Base-by-base conservation (phyloP, 1,140 invertebrate species). In the Lepidurus packardi region DNA sequence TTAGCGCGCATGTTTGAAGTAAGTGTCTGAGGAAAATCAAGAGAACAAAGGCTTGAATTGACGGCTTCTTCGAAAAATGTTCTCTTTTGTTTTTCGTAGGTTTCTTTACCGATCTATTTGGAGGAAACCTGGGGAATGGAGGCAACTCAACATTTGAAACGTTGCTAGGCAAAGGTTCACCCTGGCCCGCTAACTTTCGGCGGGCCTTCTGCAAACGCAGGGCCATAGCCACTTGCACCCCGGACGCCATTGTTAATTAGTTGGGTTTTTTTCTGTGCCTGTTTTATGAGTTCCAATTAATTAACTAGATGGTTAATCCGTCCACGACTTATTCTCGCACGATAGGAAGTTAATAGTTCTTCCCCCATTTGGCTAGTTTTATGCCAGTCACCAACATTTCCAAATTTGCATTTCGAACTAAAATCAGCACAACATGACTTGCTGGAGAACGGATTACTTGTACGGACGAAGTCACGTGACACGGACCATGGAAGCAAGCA, bases 191-290 rank as follows among this genome's bases (percentile, higher is more conserved):
- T 78, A 53, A 53, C 25, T 78, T 78, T 74, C 75, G 74, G 65
- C 73, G 65, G 41, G 78, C 73, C 73, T 78, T 73, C 73, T 78
- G 65, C 73, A 78, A 44, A 42, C 78, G 73, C 44, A 78, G 73
- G 43, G 78, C 78, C n/a, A 78, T 45, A 74, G 78, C 78, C 75
- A 77, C 75, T 44, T 78, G 78, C 74, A 78, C 78, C 45, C 78
- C 78, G 21, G 78, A 78, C 45, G 78, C 78, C 78, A 78, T 78
- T 77, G 9, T 65, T 13, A 65, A n/a, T 9, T 65, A 21, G 13
- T 13, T 65, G n/a, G n/a, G n/a, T 34, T 34, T 34, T 34, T 34
- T 34, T 65, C 13, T 65, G 0, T 21, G 21, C 53, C 10, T 7
- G n/a, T 65, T 65, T 65, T 9, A 65, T n/a, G 34, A 34, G 34